Evolutionary conservation across 2,888 invertebrate species (phyloP), one percentile per base, ranked within the genome.

Genomic region (Aporophyla nigra): DNA sequence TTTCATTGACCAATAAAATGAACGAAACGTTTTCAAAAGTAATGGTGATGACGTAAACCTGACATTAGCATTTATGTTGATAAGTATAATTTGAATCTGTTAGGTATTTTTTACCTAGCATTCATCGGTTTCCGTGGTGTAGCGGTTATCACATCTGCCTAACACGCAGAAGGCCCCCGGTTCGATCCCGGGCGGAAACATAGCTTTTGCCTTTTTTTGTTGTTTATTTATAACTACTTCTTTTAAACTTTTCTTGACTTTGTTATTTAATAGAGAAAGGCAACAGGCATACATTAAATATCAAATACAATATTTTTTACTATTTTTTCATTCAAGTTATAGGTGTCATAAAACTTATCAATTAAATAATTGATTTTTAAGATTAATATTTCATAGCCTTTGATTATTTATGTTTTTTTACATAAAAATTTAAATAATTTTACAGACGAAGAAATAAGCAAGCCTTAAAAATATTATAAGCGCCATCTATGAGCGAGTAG

Each of bases 141-240:
- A 98, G 98, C 98, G 98, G 98, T 98, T 98, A 98, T 98, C 98
- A 98, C 98, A 98, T 98, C 98, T 98, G 98, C 98, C 98, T 98
- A 98, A 98, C 98, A 98, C 98, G 98, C 98, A 98, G 98, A 98
- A 98, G 98, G 98, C 97, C 98, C 98, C 98, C 98, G 98, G 98
- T 98, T 98, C 98, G 98, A 98, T 98, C 98, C 98, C 98, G 98
- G 98, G 98, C 98, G 98, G 97, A 98, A 98, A 98, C 98, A 98
- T 91, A 90, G 82, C 71, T 91, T 94, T 80, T 76, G 58, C n/a
- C 3, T 33, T 9, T 66, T 5, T 0, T 16, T n/a, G 0, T 7
- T 14, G 1, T 24, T n/a, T n/a, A n/a, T n/a, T n/a, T n/a, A n/a
- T n/a, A n/a, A n/a, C n/a, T n/a, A n/a, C n/a, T 46, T 5, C 0